Evolutionary conservation across 2,888 invertebrate genomes (phyloP).

Genomic region (Acrocyrtus sp.): DNA sequence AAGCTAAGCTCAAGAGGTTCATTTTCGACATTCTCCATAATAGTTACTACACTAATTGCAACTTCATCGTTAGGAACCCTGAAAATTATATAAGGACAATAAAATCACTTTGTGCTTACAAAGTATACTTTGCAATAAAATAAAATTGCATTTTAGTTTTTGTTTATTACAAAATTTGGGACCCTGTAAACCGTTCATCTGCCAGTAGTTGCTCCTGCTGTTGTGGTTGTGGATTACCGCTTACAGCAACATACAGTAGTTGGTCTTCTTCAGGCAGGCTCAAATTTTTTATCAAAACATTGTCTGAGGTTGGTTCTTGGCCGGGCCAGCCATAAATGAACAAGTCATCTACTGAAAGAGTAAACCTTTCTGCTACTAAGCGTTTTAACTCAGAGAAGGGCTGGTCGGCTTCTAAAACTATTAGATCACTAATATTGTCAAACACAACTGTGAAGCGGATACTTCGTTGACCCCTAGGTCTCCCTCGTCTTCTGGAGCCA

Average conservation of each 20-base stretch:
- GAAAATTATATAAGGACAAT: neutral
- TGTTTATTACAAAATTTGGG: neutral
- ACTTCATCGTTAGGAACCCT: no score
- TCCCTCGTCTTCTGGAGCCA: neutral
- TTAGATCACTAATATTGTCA: neutral
- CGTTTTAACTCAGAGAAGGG: neutral
- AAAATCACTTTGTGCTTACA: neutral
- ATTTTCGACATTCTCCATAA: constrained; percentile 3
- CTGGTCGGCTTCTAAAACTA: neutral
- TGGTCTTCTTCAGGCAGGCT: neutral
- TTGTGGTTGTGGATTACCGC: constrained; percentile 7
- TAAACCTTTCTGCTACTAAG: neutral
- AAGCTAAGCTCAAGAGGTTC: constrained; percentile 8
- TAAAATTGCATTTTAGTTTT: neutral
- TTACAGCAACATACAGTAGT: neutral
- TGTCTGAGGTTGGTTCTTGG: neutral
- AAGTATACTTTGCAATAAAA: neutral
- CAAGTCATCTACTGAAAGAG: neutral
- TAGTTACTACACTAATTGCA: constrained; percentile 2
- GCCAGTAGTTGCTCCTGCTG: neutral
- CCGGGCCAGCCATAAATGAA: constrained; percentile 31
- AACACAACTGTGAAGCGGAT: neutral
- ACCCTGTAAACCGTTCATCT: neutral
- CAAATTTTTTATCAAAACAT: constrained; percentile 6
- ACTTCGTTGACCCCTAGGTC: neutral